phyloP scores from a whole-genome alignment of 2,797 vertebrate species.

The Synaphobranchus kaupii region DNA sequence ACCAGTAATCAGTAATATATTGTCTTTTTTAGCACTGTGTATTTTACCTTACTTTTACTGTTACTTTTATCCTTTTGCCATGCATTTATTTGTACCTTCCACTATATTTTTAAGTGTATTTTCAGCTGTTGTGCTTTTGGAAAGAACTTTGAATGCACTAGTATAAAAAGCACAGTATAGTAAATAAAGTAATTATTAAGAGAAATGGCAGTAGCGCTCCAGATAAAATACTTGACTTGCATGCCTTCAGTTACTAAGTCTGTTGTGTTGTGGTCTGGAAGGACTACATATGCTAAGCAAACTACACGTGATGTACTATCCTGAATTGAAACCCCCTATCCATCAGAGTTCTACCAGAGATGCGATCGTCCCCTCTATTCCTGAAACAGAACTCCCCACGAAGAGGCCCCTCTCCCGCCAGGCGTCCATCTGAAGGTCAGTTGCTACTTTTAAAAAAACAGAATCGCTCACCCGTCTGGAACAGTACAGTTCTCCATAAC shows the following conservation, averaged over 20 bases:
- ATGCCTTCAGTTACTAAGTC: neutral
- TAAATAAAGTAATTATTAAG: neutral
- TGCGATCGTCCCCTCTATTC: constrained; percentile 38
- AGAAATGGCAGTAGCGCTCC: neutral
- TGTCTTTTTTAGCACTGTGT: too few relatives aligned
- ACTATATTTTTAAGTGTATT: too few relatives aligned
- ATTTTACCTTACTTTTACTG: too few relatives aligned
- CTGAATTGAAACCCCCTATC: constrained; percentile 20
- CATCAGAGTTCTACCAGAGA: constrained; percentile 59
- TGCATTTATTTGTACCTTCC: too few relatives aligned
- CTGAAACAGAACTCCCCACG: constrained; percentile 54
- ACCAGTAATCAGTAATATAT: too few relatives aligned
- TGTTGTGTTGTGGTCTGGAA: neutral
- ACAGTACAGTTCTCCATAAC: neutral
- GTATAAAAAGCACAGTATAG: too few relatives aligned
- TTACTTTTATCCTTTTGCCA: too few relatives aligned
- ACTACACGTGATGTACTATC: neutral
- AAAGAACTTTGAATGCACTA: too few relatives aligned
- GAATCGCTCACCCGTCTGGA: neutral
- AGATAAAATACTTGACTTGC: neutral
- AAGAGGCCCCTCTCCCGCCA: constrained; percentile 46
- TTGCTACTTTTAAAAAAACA: neutral
- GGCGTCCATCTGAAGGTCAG: constrained; percentile 65
- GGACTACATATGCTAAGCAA: neutral
- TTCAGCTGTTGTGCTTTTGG: too few relatives aligned